phyloP scores from a whole-genome alignment of 2,113 vertebrate genomes.

The Hiodon alosoides region DNA sequence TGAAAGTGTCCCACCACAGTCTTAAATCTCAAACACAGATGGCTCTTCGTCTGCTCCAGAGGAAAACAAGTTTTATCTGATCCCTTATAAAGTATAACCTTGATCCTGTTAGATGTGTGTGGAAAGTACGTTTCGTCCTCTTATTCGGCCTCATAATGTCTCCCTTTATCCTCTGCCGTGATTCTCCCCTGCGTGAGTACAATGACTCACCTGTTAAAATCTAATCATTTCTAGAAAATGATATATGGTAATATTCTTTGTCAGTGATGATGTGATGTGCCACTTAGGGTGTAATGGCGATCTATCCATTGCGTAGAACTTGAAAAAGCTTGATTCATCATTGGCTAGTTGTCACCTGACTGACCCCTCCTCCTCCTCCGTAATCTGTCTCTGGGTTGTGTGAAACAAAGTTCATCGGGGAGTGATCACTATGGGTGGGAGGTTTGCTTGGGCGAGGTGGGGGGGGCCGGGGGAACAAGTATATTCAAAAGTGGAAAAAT shows the following conservation, averaged over 20 bases:
- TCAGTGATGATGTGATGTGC: not conserved
- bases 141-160: not conserved
- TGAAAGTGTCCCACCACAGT: not conserved
- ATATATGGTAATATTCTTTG: not conserved
- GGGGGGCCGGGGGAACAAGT: constrained; percentile 8
- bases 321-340: too few species aligned
- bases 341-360: too few species aligned
- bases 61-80: not conserved
- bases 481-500: constrained; percentile 49
- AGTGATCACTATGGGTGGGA: too few species aligned
- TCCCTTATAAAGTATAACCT: too few species aligned
- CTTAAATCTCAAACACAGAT: not conserved
- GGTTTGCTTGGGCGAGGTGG: too few species aligned
- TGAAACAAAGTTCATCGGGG: too few species aligned
- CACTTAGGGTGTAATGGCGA: not conserved
- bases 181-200: not conserved
- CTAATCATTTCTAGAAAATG: not conserved
- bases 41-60: not conserved
- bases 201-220: not conserved
- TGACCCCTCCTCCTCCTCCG: too few species aligned
- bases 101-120: too few species aligned
- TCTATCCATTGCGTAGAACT: not conserved
- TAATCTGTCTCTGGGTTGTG: too few species aligned
- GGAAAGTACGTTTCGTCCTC: not conserved
- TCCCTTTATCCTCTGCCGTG: not conserved